Evolutionary conservation across 2,113 vertebrate species (phyloP).

Genomic region (Gorilla gorilla): DNA sequence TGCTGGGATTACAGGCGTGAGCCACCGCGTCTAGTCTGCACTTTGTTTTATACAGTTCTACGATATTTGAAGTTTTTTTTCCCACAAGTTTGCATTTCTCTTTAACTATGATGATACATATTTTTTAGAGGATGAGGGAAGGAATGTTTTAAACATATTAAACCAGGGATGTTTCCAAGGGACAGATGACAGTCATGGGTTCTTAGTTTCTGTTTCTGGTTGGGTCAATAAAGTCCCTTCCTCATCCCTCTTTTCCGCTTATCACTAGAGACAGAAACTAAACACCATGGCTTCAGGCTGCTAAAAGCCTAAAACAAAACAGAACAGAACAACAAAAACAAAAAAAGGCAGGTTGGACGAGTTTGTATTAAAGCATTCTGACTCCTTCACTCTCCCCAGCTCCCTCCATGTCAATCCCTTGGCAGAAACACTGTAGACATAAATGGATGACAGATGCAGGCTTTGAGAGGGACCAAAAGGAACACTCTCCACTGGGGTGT

Average conservation of each 20-base stretch:
- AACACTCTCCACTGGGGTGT: neutral
- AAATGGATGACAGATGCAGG: neutral
- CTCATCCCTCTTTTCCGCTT: no score
- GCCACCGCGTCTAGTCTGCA: neutral
- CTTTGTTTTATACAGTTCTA: slow-evolving; percentile 1
- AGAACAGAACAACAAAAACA: no score
- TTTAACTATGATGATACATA: neutral
- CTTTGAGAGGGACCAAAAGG: neutral
- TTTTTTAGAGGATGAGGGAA: neutral
- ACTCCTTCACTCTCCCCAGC: neutral
- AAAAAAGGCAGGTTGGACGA: no score
- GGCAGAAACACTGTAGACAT: neutral
- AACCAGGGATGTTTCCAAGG: no score
- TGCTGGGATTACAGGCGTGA: neutral
- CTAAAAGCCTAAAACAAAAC: no score
- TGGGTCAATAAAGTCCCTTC: no score
- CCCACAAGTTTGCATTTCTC: neutral
- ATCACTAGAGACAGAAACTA: no score
- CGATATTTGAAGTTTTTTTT: neutral
- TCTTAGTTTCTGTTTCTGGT: no score
- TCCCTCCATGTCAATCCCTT: neutral
- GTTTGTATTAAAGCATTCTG: neutral
- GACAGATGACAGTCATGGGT: no score
- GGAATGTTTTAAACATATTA: neutral
- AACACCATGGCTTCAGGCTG: no score